Evolutionary conservation across 1,140 invertebrate genomes (phyloP).

Genomic region (Cydia fagiglandana): DNA sequence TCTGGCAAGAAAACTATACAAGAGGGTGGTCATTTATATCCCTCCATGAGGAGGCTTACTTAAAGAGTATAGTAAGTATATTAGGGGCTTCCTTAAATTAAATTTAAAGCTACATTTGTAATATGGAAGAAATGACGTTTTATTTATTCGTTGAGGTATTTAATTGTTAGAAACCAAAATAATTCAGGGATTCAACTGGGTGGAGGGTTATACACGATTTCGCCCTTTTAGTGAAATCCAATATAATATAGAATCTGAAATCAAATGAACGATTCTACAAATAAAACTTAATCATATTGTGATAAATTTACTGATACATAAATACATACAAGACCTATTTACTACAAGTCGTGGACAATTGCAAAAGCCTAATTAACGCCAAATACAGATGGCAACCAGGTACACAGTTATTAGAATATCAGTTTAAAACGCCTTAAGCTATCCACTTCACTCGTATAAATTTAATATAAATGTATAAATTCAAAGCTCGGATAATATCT

Average conservation of each 20-base stretch:
- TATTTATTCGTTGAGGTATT: neutral
- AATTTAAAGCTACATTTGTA: slow-evolving; percentile 9
- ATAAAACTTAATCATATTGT: slow-evolving; percentile 21
- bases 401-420: slow-evolving; percentile 55
- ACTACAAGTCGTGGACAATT: slow-evolving; percentile 43
- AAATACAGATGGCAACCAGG: slow-evolving; percentile 50
- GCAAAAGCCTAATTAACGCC: slow-evolving; percentile 47
- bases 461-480: slow-evolving; percentile 48
- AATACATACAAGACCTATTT: slow-evolving; percentile 35
- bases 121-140: neutral
- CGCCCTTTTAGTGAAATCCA: neutral
- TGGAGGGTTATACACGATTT: slow-evolving; percentile 10
- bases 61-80: neutral
- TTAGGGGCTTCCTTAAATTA: neutral
- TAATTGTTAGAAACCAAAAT: neutral
- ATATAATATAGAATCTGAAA: neutral
- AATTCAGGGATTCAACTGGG: neutral
- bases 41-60: neutral
- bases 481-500: slow-evolving; percentile 43
- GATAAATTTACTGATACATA: slow-evolving; percentile 32
- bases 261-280: slow-evolving; percentile 6
- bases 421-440: slow-evolving; percentile 44
- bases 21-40: slow-evolving; percentile 3
- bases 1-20: slow-evolving; percentile 35
- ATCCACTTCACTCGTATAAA: slow-evolving; percentile 40